A percentile compares a stretch with the other conserved stretches of the same genome.
phyloP scores from a whole-genome alignment of 2,797 vertebrate genomes.

The Neomorphus geoffroyi region DNA sequence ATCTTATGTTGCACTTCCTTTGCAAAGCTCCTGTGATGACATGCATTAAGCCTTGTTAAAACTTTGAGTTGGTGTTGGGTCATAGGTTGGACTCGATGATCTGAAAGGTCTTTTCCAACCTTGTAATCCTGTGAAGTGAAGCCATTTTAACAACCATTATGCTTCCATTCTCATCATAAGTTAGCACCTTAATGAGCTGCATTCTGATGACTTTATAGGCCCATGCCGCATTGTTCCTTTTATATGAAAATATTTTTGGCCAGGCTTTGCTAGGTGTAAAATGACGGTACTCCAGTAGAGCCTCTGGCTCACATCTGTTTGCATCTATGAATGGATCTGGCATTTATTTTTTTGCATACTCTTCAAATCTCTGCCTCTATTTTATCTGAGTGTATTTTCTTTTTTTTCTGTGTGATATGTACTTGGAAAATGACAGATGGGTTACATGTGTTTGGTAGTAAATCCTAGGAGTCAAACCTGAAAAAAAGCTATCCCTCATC shows the following conservation, averaged over 20 bases:
- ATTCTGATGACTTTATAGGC: background rate
- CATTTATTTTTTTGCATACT: background rate
- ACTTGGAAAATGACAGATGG: background rate
- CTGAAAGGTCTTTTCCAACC: too few relatives aligned
- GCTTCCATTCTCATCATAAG: background rate
- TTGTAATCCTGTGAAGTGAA: too few relatives aligned
- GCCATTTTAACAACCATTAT: background rate
- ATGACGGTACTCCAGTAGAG: background rate
- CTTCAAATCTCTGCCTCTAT: background rate
- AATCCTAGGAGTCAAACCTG: background rate
- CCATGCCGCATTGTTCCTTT: background rate
- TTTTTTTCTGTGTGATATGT: background rate
- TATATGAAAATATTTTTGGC: background rate
- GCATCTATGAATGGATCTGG: background rate
- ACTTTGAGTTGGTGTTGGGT: too few relatives aligned
- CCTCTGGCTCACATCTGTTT: background rate
- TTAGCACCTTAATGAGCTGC: background rate
- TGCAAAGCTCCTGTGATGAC: background rate
- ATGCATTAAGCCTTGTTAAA: background rate
- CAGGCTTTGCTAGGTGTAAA: background rate
- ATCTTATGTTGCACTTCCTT: background rate
- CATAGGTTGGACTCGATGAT: too few relatives aligned
- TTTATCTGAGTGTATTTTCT: background rate
- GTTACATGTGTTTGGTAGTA: background rate
- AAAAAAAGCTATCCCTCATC: background rate